Evolutionary conservation across 2,888 invertebrate species (phyloP).

Genomic region (Scaptomyza tumidula): DNA sequence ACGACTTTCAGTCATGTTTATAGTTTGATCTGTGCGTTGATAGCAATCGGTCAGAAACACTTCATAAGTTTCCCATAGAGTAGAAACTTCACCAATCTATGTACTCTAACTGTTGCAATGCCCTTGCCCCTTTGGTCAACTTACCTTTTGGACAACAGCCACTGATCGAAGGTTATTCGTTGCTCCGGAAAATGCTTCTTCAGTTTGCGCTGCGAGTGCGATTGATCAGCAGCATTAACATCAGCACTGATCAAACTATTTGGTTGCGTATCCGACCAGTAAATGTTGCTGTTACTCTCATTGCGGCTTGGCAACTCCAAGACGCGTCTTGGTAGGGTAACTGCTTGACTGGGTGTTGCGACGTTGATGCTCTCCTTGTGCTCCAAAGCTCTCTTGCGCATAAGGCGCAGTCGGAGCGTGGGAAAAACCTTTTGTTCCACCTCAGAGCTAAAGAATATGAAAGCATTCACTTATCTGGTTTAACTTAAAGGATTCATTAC

Average conservation of each 20-base stretch:
- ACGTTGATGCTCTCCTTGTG: background rate
- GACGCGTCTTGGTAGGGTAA: slow-evolving; percentile 23
- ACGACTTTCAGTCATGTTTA: no score
- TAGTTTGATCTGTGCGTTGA: no score
- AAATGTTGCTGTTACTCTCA: background rate
- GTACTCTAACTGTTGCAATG: no score
- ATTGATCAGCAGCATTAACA: background rate
- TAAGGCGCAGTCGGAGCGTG: slow-evolving; percentile 24
- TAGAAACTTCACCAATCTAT: no score
- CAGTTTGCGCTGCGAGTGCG: background rate
- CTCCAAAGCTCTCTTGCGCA: background rate
- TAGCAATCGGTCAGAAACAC: no score
- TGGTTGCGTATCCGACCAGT: background rate
- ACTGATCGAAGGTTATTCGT: slow-evolving; percentile 45
- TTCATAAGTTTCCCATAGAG: no score
- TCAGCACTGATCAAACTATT: background rate
- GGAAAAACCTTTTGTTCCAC: background rate
- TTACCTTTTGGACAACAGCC: slow-evolving; percentile 49
- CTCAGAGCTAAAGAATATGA: background rate
- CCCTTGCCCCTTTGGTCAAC: slow-evolving; percentile 1
- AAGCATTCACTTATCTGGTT: no score
- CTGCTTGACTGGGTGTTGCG: slow-evolving; percentile 22
- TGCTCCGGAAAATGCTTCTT: background rate
- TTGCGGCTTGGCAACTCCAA: background rate
- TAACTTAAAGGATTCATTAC: no score